Base-by-base conservation (phyloP, 2,797 vertebrate species). In the Acipenser oxyrinchus region DNA sequence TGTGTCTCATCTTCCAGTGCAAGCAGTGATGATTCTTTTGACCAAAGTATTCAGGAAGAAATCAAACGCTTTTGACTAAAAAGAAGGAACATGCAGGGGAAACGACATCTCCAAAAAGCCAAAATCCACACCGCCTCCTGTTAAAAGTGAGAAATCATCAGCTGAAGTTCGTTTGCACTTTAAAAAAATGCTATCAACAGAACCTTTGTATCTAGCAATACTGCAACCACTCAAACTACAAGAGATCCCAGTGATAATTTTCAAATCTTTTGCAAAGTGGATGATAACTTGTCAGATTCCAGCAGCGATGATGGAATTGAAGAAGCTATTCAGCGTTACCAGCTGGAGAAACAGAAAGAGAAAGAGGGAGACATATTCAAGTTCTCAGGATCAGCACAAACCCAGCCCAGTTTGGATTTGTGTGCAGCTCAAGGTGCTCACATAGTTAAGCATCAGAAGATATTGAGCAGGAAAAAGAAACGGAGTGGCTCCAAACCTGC, bases 301-400 rank as follows among this genome's bases (percentile, higher is more conserved):
- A 98, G 97, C 68, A 99, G 95, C 0, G 95, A 98, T 0, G 95
- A 98, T 0, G 95, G 97, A 60, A 99, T 99, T 0, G 97, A 99
- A 68, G 95, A 97, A 78, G 97, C 96, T 65, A 99, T 99, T 71
- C 94, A 90, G 65, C 89, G 79, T 60, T 98, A 94, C 77, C 95
- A 99, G 83, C 75, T 91, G 49, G 93, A 97, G 83, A 93, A 92
- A 66, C 79, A 87, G 78, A 65, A 86, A 79, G 68, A 78, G 55
- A 18, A 18, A 18, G 15, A 18, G 15, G 77, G 71, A 75, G 11
- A 57, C 72, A 51, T 66, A 1, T 49, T 51, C 10, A 79, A 77
- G 52, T 4, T 66, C 15, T 78, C 72, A 7, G 65, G 51, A 69
- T 59, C 72, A 1, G 72, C 74, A 58, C 64, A 76, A 37, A 73